Evolutionary conservation across 2,797 vertebrate species (phyloP), one percentile per base, ranked within the genome.

Genomic region (Anguilla pacifica): DNA sequence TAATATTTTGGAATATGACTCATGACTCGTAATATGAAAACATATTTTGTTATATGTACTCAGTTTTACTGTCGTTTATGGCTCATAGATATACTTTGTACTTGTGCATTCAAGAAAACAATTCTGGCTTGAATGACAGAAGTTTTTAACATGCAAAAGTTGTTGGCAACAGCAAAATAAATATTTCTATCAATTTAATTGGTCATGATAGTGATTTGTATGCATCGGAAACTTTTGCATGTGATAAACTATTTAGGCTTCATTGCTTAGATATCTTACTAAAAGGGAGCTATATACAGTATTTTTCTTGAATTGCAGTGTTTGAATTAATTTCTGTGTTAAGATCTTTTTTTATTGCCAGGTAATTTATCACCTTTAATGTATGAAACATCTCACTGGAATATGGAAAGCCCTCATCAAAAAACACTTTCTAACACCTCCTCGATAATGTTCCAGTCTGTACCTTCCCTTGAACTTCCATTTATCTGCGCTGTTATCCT

Each of bases 401-500:
- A 17, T 19, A 46, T 15, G 1, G 74, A 79, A 43, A 43, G 35
- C 31, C 35, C 39, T 79, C 43, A 49, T 82, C 1, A 82, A 82
- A 82, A 46, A 39, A 77, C 28, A 13, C 28, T 35, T 77, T 35
- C 35, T 6, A 79, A 82, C 10, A 46, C 43, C 22, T n/a, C 43
- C 22, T 39, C 15, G 5, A 79, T 46, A 46, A 5, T 6, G 72
- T 81, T 25, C 77, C 77, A 81, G 43, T 9, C 43, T 11, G 43
- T 82, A 46, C 46, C 46, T 82, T 51, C 79, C 79, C 79, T 49
- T 82, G 39, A 82, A 82, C 43, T 10, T n/a, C 19, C 43, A 10
- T 82, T 82, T 51, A 51, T 49, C 79, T 51, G 43, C 79, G n/a
- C 79, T 25, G 79, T 82, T 82, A 51, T 82, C 19, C 79, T 51